A percentile compares a stretch with the other conserved stretches of the same genome.
These are phyloP conservation scores for Steinernema carpocapsae DNA, from an alignment of 2,888 invertebrate genomes.

Conservation along the genomic window DNA sequence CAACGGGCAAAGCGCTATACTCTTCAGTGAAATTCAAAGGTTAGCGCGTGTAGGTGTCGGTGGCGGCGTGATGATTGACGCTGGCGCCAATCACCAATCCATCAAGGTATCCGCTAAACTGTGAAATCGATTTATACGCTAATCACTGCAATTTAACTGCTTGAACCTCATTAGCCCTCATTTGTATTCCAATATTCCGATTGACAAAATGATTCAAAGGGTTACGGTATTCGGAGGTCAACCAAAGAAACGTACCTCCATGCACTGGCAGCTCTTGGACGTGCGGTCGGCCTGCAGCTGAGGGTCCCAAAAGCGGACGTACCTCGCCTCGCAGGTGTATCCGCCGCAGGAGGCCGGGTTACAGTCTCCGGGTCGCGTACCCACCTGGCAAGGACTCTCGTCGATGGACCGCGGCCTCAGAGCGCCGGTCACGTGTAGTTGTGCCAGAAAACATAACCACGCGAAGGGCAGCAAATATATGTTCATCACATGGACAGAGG, in stretches of 20 bases:
- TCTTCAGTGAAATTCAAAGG: background rate
- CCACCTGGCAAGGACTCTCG: constrained; percentile 29
- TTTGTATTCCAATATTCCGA: background rate
- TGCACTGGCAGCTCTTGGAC: constrained; percentile 28
- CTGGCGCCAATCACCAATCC: constrained; percentile 27
- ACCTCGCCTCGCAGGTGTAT: constrained; percentile 23
- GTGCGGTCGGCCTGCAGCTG: constrained; percentile 23
- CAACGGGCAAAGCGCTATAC: background rate
- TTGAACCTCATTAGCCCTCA: background rate
- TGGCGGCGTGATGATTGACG: constrained; percentile 7
- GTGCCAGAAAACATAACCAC: background rate
- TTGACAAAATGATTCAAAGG: background rate
- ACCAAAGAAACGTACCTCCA: background rate
- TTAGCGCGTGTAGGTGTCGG: constrained; percentile 7
- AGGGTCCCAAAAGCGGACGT: constrained; percentile 31
- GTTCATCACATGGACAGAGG: constrained; percentile 32
- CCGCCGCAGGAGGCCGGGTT: constrained; percentile 30
- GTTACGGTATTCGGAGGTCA: background rate
- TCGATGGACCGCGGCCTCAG: constrained; percentile 29
- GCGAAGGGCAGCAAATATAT: constrained; percentile 20
- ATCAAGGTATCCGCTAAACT: constrained; percentile 35
- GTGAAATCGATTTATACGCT: constrained; percentile 31
- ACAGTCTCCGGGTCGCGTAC: constrained; percentile 17
- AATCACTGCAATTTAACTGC: constrained; percentile 6
- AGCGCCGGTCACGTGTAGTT: constrained; percentile 1